Conservation (phyloP, 2,888 invertebrate species). For the Vanessa cardui region DNA sequence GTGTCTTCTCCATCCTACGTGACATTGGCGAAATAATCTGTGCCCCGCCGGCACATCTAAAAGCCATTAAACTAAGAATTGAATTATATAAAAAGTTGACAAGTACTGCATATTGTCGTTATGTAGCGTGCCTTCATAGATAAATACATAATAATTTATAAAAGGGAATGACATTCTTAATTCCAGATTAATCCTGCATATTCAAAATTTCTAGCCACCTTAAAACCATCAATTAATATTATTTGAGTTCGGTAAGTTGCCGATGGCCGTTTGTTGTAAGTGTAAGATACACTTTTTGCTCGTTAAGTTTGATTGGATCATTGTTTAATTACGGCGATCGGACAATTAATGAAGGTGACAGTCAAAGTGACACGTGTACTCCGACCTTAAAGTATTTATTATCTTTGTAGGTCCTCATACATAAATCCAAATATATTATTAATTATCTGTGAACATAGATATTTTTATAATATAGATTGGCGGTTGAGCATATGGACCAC, state of each 20-base stretch:
- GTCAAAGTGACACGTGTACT: background rate
- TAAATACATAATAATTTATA: no score
- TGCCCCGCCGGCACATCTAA: no score
- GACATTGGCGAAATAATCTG: no score
- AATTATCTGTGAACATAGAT: no score
- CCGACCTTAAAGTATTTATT: slow-evolving; percentile 2
- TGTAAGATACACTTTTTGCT: slow-evolving; percentile 30
- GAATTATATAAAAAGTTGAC: no score
- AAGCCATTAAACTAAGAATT: no score
- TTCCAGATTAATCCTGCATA: background rate
- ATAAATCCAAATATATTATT: background rate
- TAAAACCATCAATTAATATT: slow-evolving; percentile 12
- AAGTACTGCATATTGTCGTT: no score
- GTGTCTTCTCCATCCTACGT: no score
- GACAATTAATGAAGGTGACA: slow-evolving; percentile 2
- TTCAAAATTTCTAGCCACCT: background rate
- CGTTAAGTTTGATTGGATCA: slow-evolving; percentile 38
- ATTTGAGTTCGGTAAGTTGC: slow-evolving; percentile 6
- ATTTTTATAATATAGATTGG: no score
- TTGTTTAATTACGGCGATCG: slow-evolving; percentile 33
- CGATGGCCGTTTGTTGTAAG: slow-evolving; percentile 24
- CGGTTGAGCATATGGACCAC: no score
- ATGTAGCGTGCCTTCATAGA: no score
- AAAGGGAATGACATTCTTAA: background rate
- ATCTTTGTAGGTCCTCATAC: background rate